Percentiles rank a stretch among this genome's conserved stretches.
These are phyloP conservation scores for Talpa occidentalis DNA, from an alignment of 2,113 vertebrate species.

Conservation along the genomic window DNA sequence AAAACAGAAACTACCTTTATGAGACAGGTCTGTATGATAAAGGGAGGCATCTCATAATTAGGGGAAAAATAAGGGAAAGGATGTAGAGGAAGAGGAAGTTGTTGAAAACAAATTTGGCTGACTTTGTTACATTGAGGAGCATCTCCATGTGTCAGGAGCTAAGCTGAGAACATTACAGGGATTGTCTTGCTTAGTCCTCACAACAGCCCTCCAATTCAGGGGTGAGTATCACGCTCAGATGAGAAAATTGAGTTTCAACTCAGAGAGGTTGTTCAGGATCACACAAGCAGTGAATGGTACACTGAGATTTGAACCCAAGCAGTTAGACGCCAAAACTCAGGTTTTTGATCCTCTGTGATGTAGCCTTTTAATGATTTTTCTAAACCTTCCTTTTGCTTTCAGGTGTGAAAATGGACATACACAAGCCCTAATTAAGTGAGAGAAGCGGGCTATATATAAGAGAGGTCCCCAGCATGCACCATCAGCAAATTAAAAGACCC, in stretches of 20 bases:
- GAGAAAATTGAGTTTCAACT: background rate
- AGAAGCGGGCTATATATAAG: background rate
- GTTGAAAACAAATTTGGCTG: background rate
- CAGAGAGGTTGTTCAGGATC: background rate
- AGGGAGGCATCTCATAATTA: background rate
- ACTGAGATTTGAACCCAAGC: background rate
- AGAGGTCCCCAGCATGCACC: background rate
- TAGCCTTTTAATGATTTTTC: background rate
- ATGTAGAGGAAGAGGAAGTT: background rate
- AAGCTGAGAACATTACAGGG: background rate
- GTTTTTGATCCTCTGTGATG: background rate
- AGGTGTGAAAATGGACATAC: background rate
- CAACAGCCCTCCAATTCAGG: background rate
- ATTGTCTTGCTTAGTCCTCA: background rate
- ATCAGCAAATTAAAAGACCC: background rate
- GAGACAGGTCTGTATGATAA: background rate
- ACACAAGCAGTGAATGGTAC: background rate
- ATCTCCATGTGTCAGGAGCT: accelerated
- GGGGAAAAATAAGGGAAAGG: background rate
- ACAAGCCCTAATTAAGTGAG: background rate
- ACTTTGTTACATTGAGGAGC: background rate
- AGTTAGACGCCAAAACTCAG: background rate
- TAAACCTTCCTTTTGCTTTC: background rate
- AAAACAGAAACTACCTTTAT: background rate
- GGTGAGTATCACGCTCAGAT: background rate